Evolutionary conservation across 2,888 invertebrate genomes (phyloP).

Genomic region (Plebejus argus): DNA sequence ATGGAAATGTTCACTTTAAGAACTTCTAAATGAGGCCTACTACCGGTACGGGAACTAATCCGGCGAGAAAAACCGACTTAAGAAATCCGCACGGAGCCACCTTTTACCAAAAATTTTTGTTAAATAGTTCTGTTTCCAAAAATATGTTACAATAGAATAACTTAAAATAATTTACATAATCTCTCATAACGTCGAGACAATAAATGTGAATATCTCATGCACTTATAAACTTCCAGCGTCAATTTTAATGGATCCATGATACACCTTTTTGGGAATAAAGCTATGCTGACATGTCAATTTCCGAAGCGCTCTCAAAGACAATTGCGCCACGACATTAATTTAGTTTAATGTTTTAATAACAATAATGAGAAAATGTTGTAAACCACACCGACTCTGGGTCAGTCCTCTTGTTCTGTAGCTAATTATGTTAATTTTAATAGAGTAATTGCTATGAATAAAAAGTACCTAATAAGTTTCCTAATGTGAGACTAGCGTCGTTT

Average conservation of each 20-base stretch:
- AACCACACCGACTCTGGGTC: constrained; percentile 9
- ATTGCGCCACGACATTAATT: not conserved
- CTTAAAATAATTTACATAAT: too few species aligned
- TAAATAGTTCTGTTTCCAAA: too few species aligned
- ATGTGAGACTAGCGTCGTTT: not conserved
- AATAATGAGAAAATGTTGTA: constrained; percentile 28
- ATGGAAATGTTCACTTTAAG: too few species aligned
- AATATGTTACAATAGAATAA: too few species aligned
- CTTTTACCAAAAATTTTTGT: too few species aligned
- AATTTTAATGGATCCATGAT: not conserved
- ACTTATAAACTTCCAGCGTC: too few species aligned
- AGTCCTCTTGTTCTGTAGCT: not conserved
- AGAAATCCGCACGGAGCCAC: too few species aligned
- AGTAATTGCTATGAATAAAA: constrained; percentile 3
- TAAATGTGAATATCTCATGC: too few species aligned
- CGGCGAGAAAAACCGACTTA: too few species aligned
- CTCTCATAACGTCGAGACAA: too few species aligned
- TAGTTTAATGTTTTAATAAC: constrained; percentile 14
- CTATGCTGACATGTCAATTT: not conserved
- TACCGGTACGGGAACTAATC: too few species aligned
- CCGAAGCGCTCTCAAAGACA: not conserved
- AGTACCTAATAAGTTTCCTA: not conserved
- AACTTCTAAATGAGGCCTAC: too few species aligned
- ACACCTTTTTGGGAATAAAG: not conserved
- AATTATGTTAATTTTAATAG: constrained; percentile 13